Evolutionary conservation across 2,888 invertebrate genomes (phyloP).

Genomic region (Poecilobothrus nobilitatus): DNA sequence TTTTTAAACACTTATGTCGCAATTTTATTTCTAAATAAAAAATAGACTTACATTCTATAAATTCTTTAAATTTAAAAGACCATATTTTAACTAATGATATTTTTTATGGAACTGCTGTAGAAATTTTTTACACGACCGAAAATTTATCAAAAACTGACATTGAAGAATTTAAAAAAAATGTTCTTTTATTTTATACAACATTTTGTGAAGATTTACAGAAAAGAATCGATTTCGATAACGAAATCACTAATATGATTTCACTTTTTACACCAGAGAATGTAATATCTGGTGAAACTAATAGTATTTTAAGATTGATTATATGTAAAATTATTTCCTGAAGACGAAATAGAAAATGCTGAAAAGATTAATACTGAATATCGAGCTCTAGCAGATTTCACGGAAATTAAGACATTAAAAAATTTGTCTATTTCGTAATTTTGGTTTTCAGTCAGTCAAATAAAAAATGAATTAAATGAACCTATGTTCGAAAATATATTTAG

Average conservation of each 20-base stretch:
- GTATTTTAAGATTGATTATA: background rate
- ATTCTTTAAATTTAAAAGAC: background rate
- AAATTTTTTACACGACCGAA: too few species aligned
- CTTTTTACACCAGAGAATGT: conserved; percentile 9
- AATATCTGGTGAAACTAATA: background rate
- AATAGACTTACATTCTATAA: background rate
- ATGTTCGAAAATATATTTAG: conserved; percentile 15
- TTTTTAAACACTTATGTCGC: background rate
- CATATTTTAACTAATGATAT: conserved; percentile 5
- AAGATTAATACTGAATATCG: conserved; percentile 16
- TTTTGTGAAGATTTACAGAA: conserved; percentile 9
- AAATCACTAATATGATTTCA: conserved; percentile 12
- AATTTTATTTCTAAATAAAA: background rate
- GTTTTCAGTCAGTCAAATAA: conserved; percentile 9
- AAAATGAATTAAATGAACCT: conserved; percentile 15
- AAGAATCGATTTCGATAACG: conserved; percentile 11
- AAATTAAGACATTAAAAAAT: conserved; percentile 12
- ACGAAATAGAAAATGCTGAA: background rate
- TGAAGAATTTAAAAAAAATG: background rate
- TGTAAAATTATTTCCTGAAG: conserved; percentile 12
- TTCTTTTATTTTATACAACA: background rate
- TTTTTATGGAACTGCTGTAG: conserved; percentile 2
- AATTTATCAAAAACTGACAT: background rate
- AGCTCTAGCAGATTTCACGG: conserved; percentile 12
- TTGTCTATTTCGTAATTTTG: conserved; percentile 1